phyloP scores from a whole-genome alignment of 2,797 vertebrate genomes.

The Pteronotus mesoamericanus region DNA sequence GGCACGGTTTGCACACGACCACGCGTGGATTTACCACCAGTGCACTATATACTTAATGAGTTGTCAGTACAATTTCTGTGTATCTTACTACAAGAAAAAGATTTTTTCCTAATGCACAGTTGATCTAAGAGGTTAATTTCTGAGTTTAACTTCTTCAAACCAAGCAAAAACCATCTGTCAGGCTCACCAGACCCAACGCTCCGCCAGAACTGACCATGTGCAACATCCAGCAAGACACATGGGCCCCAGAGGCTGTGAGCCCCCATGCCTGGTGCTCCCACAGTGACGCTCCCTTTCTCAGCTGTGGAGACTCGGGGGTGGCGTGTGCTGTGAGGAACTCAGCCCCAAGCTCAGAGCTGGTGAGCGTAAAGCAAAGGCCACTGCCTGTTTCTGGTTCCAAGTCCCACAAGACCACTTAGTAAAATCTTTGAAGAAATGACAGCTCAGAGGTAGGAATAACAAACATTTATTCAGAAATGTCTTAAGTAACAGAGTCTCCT shows the following conservation, averaged over 20 bases:
- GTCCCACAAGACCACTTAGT: background rate
- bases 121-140: background rate
- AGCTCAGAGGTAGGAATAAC: conserved; percentile 79
- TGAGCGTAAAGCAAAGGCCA: background rate
- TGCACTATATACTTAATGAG: background rate
- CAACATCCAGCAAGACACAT: background rate
- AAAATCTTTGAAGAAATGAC: conserved; percentile 45
- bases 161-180: background rate
- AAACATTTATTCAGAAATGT: conserved; percentile 86
- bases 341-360: background rate
- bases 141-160: background rate
- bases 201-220: no score
- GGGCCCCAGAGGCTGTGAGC: background rate
- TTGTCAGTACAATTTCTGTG: background rate
- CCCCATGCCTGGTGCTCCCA: background rate
- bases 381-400: background rate
- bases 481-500: conserved; percentile 75
- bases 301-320: no score
- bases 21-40: background rate
- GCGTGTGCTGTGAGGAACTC: background rate
- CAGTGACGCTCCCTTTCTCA: no score
- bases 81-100: background rate
- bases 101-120: background rate
- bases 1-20: background rate
- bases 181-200: background rate